phyloP scores from a whole-genome alignment of 2,797 vertebrate genomes.

The Hemitrygon akajei region DNA sequence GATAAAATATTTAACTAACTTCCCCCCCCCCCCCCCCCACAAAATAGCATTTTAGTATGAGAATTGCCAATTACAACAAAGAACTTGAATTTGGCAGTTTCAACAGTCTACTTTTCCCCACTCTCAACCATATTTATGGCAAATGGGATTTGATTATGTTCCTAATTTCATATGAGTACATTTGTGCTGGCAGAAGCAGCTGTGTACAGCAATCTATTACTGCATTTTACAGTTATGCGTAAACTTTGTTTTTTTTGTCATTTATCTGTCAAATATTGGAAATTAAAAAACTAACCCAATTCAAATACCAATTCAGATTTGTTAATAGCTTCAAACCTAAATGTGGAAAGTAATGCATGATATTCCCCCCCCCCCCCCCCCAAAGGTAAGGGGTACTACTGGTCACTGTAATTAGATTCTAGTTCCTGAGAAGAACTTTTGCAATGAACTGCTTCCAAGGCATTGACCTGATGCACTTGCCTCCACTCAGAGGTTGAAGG shows the following conservation, averaged over 20 bases:
- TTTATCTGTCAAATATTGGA: not conserved
- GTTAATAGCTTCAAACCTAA: not conserved
- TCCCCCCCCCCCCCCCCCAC: too few relatives aligned
- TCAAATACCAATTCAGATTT: not conserved
- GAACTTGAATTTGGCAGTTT: not conserved
- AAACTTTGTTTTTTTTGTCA: not conserved
- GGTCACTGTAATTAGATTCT: constrained; percentile 4
- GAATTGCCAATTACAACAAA: not conserved
- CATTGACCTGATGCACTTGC: not conserved
- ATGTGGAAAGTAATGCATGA: not conserved
- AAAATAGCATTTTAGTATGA: not conserved
- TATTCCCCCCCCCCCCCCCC: too few relatives aligned
- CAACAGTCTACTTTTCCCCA: not conserved
- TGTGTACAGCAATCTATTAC: not conserved
- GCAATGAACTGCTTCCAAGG: not conserved
- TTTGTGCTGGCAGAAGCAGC: constrained; percentile 10
- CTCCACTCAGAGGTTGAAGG: not conserved
- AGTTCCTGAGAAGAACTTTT: not conserved
- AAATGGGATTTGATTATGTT: constrained; percentile 16
- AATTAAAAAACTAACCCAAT: not conserved
- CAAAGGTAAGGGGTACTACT: not conserved
- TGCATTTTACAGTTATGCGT: not conserved
- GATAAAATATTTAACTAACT: not conserved
- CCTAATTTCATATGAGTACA: not conserved
- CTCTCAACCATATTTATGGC: not conserved